Evolutionary conservation across 2,888 invertebrate species (phyloP), one percentile per base, ranked within the genome.

Genomic region (Chrysolina oricalcia): DNA sequence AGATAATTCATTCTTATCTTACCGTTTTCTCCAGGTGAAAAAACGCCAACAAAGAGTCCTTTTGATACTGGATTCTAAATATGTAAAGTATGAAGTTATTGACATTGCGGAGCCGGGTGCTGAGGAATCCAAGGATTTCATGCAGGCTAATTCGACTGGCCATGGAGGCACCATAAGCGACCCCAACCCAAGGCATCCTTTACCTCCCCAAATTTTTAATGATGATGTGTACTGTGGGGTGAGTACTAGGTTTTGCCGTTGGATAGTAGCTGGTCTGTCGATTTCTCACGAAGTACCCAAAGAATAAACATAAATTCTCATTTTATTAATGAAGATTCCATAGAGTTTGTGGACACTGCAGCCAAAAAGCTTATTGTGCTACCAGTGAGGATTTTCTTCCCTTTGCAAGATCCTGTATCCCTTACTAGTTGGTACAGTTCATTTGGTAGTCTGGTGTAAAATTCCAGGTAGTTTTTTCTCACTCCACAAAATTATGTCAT

Each of bases 61-160:
- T 84, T 96, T 98, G 94, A 96, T 98, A 86, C 90, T 99, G 85
- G 97, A 98, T 86, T 96, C 97, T 83, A 96, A 97, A 91, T 93
- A 92, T 89, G 94, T 99, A 83, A 93, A 94, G 84, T 98, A 97
- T 89, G 95, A 96, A 88, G 91, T 93, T 77, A 94, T 99, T 86
- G 99, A 99, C 89, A 98, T 99, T 86, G 95, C 98, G 67, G 98
- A 98, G 88, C 97, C 98, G 19, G 96, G 95, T 69, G 94, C 93
- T 87, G 97, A 97, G 88, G 90, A 92, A 75, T 95, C 96, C 82
- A 96, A 97, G 89, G 95, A 96, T 83, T 95, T 96, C 86, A 98
- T 99, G 97, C 96, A 97, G 89, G 93, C 92, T 85, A 96, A 97
- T 88, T 93, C 95, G 69, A 95, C 93, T 80, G 92, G 93, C 77